phyloP scores from a whole-genome alignment of 2,113 vertebrate species.

The Oostethus manadensis region DNA sequence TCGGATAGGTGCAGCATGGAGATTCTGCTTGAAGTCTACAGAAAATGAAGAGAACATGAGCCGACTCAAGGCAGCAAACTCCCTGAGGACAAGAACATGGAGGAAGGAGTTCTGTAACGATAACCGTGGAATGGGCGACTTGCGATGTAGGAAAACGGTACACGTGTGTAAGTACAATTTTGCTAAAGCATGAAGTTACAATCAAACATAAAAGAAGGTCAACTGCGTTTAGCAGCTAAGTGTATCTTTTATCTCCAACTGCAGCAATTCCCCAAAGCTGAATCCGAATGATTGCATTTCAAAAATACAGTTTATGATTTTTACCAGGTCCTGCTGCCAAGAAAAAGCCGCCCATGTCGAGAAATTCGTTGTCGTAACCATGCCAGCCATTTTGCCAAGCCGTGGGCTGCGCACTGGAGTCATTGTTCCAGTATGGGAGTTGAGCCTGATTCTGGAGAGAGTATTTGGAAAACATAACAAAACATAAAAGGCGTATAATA shows the following conservation, averaged over 20 bases:
- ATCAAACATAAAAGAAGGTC: too few species aligned
- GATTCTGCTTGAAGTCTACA: constrained; percentile 85
- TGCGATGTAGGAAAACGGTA: not conserved
- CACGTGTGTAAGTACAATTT: too few species aligned
- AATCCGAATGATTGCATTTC: not conserved
- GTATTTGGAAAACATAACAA: not conserved
- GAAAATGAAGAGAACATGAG: constrained; percentile 1
- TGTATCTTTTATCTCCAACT: too few species aligned
- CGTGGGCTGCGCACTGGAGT: constrained; percentile 61
- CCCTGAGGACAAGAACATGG: too few species aligned
- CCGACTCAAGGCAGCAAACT: not conserved
- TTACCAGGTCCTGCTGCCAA: constrained; percentile 89
- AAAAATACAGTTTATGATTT: not conserved
- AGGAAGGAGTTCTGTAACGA: too few species aligned
- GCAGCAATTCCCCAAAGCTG: not conserved
- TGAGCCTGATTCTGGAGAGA: constrained; percentile 75
- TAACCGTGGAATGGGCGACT: too few species aligned
- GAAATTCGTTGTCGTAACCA: constrained; percentile 89
- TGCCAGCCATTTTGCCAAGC: constrained; percentile 94
- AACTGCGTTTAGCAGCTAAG: too few species aligned
- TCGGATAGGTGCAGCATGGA: constrained; percentile 78
- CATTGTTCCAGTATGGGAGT: constrained; percentile 88
- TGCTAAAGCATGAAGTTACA: too few species aligned
- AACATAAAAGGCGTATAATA: not conserved
- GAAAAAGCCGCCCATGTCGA: constrained; percentile 91